Evolutionary conservation across 2,888 invertebrate species (phyloP).

Genomic region (Lottia scabra): DNA sequence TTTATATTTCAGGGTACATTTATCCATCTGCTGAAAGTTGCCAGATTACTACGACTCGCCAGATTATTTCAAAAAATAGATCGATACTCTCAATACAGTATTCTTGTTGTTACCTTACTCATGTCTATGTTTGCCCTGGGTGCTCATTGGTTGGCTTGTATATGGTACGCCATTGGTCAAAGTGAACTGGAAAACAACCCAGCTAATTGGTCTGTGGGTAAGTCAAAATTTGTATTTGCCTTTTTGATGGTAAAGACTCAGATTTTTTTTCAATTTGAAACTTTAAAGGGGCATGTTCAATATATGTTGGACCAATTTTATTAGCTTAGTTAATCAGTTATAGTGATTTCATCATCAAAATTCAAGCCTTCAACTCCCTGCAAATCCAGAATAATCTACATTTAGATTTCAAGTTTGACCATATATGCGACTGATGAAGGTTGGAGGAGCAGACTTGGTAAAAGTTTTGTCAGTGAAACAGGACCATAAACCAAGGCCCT

Average conservation of each 20-base stretch:
- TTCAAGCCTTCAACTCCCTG: no score
- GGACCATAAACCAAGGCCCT: no score
- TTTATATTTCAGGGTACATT: conserved; percentile 48
- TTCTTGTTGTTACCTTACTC: conserved; percentile 90
- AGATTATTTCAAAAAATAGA: conserved; percentile 95
- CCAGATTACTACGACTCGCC: conserved; percentile 87
- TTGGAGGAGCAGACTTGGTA: no score
- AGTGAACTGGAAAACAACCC: conserved; percentile 81
- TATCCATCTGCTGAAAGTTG: conserved; percentile 93
- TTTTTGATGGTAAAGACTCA: neutral
- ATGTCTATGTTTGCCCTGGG: conserved; percentile 94
- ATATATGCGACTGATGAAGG: no score
- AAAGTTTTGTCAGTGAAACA: no score
- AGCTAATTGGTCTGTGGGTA: conserved; percentile 86
- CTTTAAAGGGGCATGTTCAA: no score
- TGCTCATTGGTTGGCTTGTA: conserved; percentile 96
- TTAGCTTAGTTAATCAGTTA: no score
- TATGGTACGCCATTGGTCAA: conserved; percentile 96
- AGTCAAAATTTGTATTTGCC: conserved; percentile 57
- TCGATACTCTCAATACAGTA: conserved; percentile 95
- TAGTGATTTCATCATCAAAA: no score
- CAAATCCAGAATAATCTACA: no score
- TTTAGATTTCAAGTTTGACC: no score
- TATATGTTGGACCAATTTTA: no score
- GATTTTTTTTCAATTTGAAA: no score